Percentiles rank a stretch among this genome's conserved stretches.
These are phyloP conservation scores for Coenonympha arcania DNA, from an alignment of 2,888 invertebrate species.

Conservation along the genomic window DNA sequence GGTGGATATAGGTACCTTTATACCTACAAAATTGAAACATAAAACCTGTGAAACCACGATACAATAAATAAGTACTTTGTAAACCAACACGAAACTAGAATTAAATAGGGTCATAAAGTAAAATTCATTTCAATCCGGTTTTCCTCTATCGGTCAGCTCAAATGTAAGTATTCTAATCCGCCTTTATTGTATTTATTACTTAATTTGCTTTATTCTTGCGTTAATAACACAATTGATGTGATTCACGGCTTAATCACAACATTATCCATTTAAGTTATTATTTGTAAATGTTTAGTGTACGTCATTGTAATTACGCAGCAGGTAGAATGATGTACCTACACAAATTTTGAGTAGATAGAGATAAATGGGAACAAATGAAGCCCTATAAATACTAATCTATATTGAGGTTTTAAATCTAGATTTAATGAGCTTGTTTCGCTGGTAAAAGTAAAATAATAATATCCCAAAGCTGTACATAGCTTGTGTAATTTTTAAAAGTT, in stretches of 20 bases:
- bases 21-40: background rate
- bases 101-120: background rate
- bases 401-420: too few species aligned
- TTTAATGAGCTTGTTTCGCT: too few species aligned
- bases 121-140: background rate
- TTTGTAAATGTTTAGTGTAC: too few species aligned
- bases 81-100: background rate
- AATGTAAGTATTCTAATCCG: background rate
- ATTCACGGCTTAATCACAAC: conserved; percentile 27
- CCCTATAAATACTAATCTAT: too few species aligned
- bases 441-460: too few species aligned
- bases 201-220: background rate
- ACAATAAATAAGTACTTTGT: background rate
- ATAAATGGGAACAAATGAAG: too few species aligned
- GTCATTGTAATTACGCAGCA: background rate
- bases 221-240: conserved; percentile 19
- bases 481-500: too few species aligned
- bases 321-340: background rate
- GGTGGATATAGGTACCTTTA: too few species aligned
- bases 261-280: conserved; percentile 18
- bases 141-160: background rate
- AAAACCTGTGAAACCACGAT: background rate
- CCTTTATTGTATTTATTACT: background rate
- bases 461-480: too few species aligned
- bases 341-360: too few species aligned